A percentile compares a stretch with the other conserved stretches of the same genome.
Conservation (phyloP, 2,888 invertebrate genomes). For the Ommatoiulus sabulosus region DNA sequence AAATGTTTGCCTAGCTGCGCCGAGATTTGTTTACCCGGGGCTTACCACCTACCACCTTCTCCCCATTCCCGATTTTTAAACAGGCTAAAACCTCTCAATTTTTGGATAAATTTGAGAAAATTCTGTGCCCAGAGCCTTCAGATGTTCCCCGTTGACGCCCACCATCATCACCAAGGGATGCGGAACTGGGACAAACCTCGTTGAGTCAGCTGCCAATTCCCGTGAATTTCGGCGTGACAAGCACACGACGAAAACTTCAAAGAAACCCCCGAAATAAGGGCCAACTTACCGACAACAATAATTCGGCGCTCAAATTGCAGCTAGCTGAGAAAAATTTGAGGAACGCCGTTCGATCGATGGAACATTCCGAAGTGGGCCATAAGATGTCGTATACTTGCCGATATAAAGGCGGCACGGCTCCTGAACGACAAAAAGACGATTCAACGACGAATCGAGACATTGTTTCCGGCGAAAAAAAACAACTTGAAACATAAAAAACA, state of each 20-base stretch:
- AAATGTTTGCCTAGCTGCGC: neutral
- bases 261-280: too few relatives aligned
- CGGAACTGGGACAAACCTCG: neutral
- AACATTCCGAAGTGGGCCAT: conserved; percentile 67
- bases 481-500: neutral
- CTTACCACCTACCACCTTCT: neutral
- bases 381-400: conserved; percentile 68
- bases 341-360: conserved; percentile 68
- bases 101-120: neutral
- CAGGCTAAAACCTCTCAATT: too few relatives aligned
- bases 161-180: neutral
- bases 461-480: neutral
- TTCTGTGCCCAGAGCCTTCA: too few relatives aligned
- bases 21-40: neutral
- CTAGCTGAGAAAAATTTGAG: conserved; percentile 64
- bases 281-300: neutral
- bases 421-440: conserved; percentile 62
- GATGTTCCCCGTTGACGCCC: neutral
- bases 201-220: neutral
- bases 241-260: neutral
- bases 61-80: neutral
- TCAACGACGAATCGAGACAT: neutral
- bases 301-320: neutral
- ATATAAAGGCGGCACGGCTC: conserved; percentile 67
- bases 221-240: neutral